Conservation (phyloP, 1,140 invertebrate species). For the Psix sp. region DNA sequence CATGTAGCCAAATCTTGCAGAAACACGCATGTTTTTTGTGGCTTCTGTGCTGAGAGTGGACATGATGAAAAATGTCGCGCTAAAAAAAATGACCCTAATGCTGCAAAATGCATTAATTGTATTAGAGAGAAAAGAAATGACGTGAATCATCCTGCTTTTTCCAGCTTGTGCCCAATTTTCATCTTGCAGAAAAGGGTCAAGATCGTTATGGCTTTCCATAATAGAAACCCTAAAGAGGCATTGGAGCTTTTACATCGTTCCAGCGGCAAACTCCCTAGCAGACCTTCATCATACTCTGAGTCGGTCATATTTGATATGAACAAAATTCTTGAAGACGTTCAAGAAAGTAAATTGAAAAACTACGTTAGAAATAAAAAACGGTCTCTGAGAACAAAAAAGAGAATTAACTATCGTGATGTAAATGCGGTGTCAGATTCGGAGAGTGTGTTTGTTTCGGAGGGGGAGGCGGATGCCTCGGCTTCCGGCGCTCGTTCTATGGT, state of each 20-base stretch:
- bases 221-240: neutral
- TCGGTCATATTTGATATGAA: too few relatives aligned
- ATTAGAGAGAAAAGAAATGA: neutral
- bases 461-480: too few relatives aligned
- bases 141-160: neutral
- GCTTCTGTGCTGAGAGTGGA: neutral
- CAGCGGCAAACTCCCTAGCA: too few relatives aligned
- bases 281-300: too few relatives aligned
- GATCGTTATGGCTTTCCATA: neutral
- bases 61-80: neutral
- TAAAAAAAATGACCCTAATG: neutral
- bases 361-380: too few relatives aligned
- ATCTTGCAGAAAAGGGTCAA: slow-evolving; percentile 1
- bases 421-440: too few relatives aligned
- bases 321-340: too few relatives aligned
- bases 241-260: neutral
- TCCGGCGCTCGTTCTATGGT: too few relatives aligned
- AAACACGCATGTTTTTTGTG: neutral
- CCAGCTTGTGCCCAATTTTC: neutral
- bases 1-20: neutral
- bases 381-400: too few relatives aligned
- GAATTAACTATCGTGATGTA: too few relatives aligned
- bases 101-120: neutral
- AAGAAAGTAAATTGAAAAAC: too few relatives aligned
- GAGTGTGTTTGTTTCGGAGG: too few relatives aligned